Conservation (phyloP, 2,888 invertebrate genomes). For the Lasioglossum marginatum region DNA sequence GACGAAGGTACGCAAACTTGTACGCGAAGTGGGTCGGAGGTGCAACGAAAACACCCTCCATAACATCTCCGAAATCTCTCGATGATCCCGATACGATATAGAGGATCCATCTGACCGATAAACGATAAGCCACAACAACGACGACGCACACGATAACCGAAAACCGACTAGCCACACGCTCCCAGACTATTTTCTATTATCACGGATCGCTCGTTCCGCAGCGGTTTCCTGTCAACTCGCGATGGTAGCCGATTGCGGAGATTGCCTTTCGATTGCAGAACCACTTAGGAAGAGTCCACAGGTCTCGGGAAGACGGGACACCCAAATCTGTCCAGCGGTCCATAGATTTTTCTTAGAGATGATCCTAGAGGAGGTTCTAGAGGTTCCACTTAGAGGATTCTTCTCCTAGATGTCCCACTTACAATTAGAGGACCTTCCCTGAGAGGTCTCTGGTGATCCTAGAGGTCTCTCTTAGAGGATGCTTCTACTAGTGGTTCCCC, state of each 20-base stretch:
- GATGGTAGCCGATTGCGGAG: background rate
- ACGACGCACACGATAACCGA: conserved; percentile 34
- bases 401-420: too few species aligned
- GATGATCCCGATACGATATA: conserved; percentile 29
- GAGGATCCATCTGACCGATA: conserved; percentile 38
- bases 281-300: background rate
- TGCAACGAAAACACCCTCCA: conserved; percentile 64
- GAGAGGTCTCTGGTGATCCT: too few species aligned
- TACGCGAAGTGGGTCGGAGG: conserved; percentile 79
- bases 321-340: too few species aligned
- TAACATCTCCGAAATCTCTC: conserved; percentile 42
- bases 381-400: too few species aligned
- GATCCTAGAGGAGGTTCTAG: too few species aligned
- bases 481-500: too few species aligned
- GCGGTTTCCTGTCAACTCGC: background rate
- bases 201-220: conserved; percentile 21
- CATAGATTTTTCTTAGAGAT: background rate
- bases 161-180: conserved; percentile 17
- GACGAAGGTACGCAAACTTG: conserved; percentile 48
- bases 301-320: too few species aligned
- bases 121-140: conserved; percentile 20
- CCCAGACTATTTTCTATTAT: background rate
- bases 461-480: too few species aligned
- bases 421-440: too few species aligned
- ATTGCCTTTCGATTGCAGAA: background rate